Base-by-base conservation (phyloP, 1,140 invertebrate genomes). In the Laupala kohalensis region DNA sequence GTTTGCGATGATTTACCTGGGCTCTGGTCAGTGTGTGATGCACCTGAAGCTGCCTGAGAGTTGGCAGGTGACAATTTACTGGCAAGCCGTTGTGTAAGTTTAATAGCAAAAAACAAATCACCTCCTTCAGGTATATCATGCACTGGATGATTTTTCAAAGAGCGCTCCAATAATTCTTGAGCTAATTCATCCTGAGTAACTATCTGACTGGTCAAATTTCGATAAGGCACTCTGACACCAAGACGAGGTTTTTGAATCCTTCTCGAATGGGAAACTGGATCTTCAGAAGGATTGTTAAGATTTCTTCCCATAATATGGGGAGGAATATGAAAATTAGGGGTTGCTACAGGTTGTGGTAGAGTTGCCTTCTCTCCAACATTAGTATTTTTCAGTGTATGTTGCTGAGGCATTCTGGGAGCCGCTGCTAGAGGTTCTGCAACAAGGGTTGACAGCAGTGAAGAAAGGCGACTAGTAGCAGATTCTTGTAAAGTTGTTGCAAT, bases 61-160 rank as follows among this genome's bases (percentile, higher is more conserved):
- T 76, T 72, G 4, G 76, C 74, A 6, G 78, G 76, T 9, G 77
- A 77, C 62, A 83, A 73, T 72, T 80, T 80, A 67, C 78, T 82
- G 4, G 82, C 82, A 25, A 84, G 73, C 72, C 81, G 77, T 29
- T 83, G 81, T 0, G 82, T 81, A 23, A 83, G 75, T 74, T 84
- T 84, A 73, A 82, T 83, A 0, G 83, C 78, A 72, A 84, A 83
- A 70, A 84, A 78, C 63, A 82, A 78, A 64, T 84, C 83, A 5
- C 79, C 78, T 3, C 77, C 79, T 15, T 79, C 78, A 0, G 80
- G 79, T 24, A 75, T 71, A 15, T 80, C 77, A 5, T 79, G 75
- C 15, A 69, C 63, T 4, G 72, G 30, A 71, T 73, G 67, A n/a
- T 70, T 78, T 75, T 69, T 81, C 0, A 78, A 77, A 23, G 78